Evolutionary conservation across 1,140 invertebrate genomes (phyloP).

Genomic region (Drosophila nigromelanica): DNA sequence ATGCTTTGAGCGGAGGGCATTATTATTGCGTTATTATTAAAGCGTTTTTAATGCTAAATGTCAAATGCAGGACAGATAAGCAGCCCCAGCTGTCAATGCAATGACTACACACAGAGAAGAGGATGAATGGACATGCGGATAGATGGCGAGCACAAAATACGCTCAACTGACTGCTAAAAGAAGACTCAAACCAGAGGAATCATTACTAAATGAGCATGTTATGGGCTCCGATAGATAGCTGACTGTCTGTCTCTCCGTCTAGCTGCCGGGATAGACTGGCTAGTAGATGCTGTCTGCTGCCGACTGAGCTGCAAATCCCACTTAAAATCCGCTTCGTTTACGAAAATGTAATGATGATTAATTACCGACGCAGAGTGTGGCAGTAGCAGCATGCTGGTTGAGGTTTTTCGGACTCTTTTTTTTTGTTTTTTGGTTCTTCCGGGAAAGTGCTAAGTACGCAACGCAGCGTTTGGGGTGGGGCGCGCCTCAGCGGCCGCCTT

Average conservation of each 20-base stretch:
- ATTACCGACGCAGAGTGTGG: constrained; percentile 61
- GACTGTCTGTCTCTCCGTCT: constrained; percentile 19
- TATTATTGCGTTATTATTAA: constrained; percentile 83
- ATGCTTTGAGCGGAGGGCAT: constrained; percentile 50
- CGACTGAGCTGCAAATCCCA: constrained; percentile 77
- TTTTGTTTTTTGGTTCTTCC: constrained; percentile 25
- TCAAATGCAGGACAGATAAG: constrained; percentile 83
- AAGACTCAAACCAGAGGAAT: constrained; percentile 39
- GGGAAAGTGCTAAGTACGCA: constrained; percentile 71
- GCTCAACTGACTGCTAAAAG: constrained; percentile 46
- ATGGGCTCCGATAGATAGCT: constrained; percentile 46
- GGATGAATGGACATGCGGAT: constrained; percentile 39
- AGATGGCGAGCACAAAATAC: constrained; percentile 11
- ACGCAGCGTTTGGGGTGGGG: constrained; percentile 3
- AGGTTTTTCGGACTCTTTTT: constrained; percentile 44
- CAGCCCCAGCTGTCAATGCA: constrained; percentile 78
- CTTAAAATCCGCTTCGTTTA: constrained; percentile 81
- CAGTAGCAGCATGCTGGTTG: constrained; percentile 53
- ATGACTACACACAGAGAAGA: constrained; percentile 7
- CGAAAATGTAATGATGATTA: constrained; percentile 83
- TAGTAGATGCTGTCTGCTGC: constrained; percentile 6
- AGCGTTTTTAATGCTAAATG: constrained; percentile 83
- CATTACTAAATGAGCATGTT: constrained; percentile 81
- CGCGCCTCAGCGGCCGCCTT: constrained; percentile 31
- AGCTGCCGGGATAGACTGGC: constrained; percentile 7